Percentiles rank a stretch among this genome's conserved stretches.
Conservation (phyloP, 2,888 invertebrate genomes). For the Drosophila birchii region DNA sequence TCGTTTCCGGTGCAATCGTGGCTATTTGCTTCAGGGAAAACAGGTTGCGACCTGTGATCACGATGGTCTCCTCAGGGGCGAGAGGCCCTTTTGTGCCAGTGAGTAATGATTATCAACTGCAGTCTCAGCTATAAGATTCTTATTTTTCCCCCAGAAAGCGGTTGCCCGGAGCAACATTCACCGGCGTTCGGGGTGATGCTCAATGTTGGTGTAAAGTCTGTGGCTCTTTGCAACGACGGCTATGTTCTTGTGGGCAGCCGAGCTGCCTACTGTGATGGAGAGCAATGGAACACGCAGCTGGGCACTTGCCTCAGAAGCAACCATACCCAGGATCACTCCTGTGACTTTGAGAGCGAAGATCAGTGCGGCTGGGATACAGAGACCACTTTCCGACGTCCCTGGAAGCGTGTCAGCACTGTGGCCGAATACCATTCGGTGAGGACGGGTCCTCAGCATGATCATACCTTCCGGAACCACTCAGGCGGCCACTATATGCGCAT, state of each 20-base stretch:
- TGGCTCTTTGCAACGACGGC: constrained; percentile 89
- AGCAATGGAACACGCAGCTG: constrained; percentile 88
- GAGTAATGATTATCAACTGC: constrained; percentile 29
- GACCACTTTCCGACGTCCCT: constrained; percentile 88
- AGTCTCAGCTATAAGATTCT: not conserved
- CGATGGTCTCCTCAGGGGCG: constrained; percentile 44
- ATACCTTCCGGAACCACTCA: constrained; percentile 87
- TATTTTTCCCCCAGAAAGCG: constrained; percentile 85
- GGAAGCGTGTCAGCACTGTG: constrained; percentile 88
- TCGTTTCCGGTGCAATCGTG: constrained; percentile 29
- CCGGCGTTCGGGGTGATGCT: constrained; percentile 86
- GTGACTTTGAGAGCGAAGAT: constrained; percentile 85
- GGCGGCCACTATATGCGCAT: constrained; percentile 93
- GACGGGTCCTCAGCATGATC: constrained; percentile 91
- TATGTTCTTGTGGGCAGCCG: constrained; percentile 87
- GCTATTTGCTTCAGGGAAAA: constrained; percentile 38
- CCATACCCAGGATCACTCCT: constrained; percentile 55
- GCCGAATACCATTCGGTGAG: constrained; percentile 61
- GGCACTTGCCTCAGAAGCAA: constrained; percentile 86
- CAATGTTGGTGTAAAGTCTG: constrained; percentile 86
- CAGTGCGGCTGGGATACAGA: constrained; percentile 93
- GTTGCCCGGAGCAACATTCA: constrained; percentile 85
- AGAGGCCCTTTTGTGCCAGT: constrained; percentile 65
- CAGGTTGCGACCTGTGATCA: not conserved
- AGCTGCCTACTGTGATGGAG: constrained; percentile 90